These are phyloP conservation scores for Epirrhoe alternata DNA, from an alignment of 2,888 invertebrate species.

Conservation along the genomic window DNA sequence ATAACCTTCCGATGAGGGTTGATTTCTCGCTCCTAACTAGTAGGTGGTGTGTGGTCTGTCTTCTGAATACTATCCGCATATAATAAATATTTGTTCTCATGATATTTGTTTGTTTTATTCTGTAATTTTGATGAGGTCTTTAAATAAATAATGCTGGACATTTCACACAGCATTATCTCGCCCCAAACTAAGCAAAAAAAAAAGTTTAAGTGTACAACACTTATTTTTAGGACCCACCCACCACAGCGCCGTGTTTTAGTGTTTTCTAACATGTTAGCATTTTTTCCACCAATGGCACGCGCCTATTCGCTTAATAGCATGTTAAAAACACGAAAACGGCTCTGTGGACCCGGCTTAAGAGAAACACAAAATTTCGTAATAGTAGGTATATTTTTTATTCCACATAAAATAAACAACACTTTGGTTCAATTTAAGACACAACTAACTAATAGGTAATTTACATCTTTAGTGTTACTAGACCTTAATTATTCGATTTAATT, in stretches of 20 bases:
- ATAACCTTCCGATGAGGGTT: background rate
- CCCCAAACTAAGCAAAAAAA: too few relatives aligned
- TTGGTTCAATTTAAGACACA: constrained; percentile 74
- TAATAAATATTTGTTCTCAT: background rate
- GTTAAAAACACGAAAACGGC: too few relatives aligned
- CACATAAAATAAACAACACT: constrained; percentile 69
- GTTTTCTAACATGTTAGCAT: too few relatives aligned
- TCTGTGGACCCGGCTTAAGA: background rate
- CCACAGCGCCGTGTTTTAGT: too few relatives aligned
- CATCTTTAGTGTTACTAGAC: constrained; percentile 48
- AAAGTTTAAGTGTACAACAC: too few relatives aligned
- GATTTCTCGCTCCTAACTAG: background rate
- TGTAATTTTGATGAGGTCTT: background rate
- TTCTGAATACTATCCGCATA: background rate
- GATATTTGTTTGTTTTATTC: background rate
- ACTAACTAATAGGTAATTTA: constrained; percentile 60
- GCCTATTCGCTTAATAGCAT: too few relatives aligned
- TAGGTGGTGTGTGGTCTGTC: background rate
- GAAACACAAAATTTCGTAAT: constrained; percentile 8
- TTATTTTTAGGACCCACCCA: too few relatives aligned
- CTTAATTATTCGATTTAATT: constrained; percentile 8
- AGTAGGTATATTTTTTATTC: constrained; percentile 46
- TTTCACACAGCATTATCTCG: too few relatives aligned
- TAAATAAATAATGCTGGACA: too few relatives aligned
- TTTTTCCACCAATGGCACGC: too few relatives aligned